Percentiles rank a stretch among this genome's conserved stretches.
phyloP scores from a whole-genome alignment of 2,888 invertebrate species.

The Nycteola revayana region DNA sequence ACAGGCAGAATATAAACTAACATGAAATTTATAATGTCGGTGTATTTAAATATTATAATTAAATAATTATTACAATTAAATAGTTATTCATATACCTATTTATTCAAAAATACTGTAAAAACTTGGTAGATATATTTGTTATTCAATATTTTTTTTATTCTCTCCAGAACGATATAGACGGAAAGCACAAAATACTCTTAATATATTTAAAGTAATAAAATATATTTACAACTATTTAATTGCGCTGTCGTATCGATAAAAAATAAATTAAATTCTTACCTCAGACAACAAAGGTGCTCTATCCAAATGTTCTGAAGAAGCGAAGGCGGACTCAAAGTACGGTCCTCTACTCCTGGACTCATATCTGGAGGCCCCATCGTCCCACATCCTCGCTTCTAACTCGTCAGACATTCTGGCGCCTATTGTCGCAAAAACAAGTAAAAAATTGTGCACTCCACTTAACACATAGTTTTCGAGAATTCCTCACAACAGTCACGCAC shows the following conservation, averaged over 20 bases:
- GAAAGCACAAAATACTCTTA: too few relatives aligned
- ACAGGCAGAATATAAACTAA: too few relatives aligned
- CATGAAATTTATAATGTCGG: too few relatives aligned
- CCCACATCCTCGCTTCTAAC: constrained; percentile 76
- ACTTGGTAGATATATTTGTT: too few relatives aligned
- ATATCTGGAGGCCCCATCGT: constrained; percentile 65
- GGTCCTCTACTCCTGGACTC: constrained; percentile 60
- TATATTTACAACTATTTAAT: constrained; percentile 5
- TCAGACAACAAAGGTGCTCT: constrained; percentile 72
- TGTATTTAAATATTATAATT: too few relatives aligned
- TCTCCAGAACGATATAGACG: too few relatives aligned
- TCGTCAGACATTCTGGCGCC: constrained; percentile 81
- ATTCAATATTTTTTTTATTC: too few relatives aligned
- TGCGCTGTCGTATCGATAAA: constrained; percentile 1
- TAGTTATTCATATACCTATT: too few relatives aligned
- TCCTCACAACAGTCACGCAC: constrained; percentile 15
- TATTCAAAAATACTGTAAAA: too few relatives aligned
- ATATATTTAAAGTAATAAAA: neutral
- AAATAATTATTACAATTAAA: too few relatives aligned
- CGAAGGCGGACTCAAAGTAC: constrained; percentile 70
- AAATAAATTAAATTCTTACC: constrained; percentile 41
- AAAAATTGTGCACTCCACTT: constrained; percentile 28
- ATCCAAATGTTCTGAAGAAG: constrained; percentile 71
- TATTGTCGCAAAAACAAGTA: constrained; percentile 29
- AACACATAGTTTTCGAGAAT: constrained; percentile 34